Base-by-base conservation (phyloP, 2,888 invertebrate genomes). In the Dolichopus griseipennis region DNA sequence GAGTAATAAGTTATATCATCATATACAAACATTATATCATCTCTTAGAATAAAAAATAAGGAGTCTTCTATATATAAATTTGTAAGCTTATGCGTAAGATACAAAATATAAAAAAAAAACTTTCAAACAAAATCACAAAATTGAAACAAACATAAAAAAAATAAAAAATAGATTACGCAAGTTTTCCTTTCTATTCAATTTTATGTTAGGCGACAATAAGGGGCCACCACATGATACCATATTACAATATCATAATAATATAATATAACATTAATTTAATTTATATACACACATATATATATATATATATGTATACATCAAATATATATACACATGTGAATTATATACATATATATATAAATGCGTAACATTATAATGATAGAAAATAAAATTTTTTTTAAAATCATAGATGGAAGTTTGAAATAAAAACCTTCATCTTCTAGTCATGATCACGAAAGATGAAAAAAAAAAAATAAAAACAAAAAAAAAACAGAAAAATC, bases 391-490 rank as follows among this genome's bases (percentile, higher is more conserved):
- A n/a, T n/a, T n/a, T n/a, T n/a, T 37, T 2, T 37, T 2, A 37
- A 52, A 52, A 52, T 52, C 52, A 52, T 52, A 52, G n/a, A 52
- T 52, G 52, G 52, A 18, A 52, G 12, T 9, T 15, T 52, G 52
- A 52, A 27, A n/a, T n/a, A n/a, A 27, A 27, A 52, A 52, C 52
- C 52, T 52, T 52, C 52, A 52, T 52, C 15, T 52, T 52, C 15
- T 15, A 52, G 18, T 52, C 52, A 52, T 52, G 52, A 52, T 52
- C 52, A 52, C 52, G 52, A 52, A 52, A 52, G 52, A 52, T 52
- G 52, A 52, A 52, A 18, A 18, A 6, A 52, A 37, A 52, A 52
- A 52, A 7, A 43, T 10, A 43, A 43, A 43, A 9, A 15, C 8
- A 43, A 43, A 3, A 9, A 43, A 43, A 43, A 43, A 43, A 15